Evolutionary conservation across 1,140 invertebrate species (phyloP), one percentile per base, ranked within the genome.

Genomic region (Drosophila nigromelanica): DNA sequence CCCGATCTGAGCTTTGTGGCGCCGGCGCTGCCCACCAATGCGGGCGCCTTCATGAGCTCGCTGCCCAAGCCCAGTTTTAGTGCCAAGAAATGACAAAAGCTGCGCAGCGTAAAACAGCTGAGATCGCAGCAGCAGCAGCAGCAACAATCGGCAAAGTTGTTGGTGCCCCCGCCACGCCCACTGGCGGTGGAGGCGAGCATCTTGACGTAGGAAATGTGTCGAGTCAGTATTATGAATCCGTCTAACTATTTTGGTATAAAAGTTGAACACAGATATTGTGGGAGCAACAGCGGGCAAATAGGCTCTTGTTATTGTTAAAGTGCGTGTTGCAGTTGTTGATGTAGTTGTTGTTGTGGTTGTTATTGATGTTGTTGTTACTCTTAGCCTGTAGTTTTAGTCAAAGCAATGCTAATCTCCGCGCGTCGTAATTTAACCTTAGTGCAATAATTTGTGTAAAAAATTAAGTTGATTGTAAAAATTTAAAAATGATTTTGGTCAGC

Each of bases 1-100:
- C 93, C 93, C 8, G 93, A 93, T 80, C 75, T 93, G 58, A 92
- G 93, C 64, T 93, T 93, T 80, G 87, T 93, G 48, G 91, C 92
- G 11, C 92, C 92, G 4, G 83, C 87, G 0, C 24, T 91, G 66
- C 82, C 90, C 43, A 75, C 76, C 1, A 91, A 91, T 68, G 81
- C 87, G 12, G 83, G 83, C 14, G 78, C 87, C 12, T 91, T 91
- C 15, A 86, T 91, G 71, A 90, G 77, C 35, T 70, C 87, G 30
- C 58, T 89, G 59, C 76, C 90, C 18, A 91, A 91, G 50, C 76
- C 82, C 39, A 91, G 83, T 78, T 89, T 91, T n/a, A 76, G 79
- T 72, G 69, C 69, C 59, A 89, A 89, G 67, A 89, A 89, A 89
- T 89, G 86, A 89, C 86, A 89, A 69, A 89, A 66, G 58, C n/a